These are phyloP conservation scores for Antheraea mylitta DNA, from an alignment of 1,140 invertebrate species.

Conservation along the genomic window DNA sequence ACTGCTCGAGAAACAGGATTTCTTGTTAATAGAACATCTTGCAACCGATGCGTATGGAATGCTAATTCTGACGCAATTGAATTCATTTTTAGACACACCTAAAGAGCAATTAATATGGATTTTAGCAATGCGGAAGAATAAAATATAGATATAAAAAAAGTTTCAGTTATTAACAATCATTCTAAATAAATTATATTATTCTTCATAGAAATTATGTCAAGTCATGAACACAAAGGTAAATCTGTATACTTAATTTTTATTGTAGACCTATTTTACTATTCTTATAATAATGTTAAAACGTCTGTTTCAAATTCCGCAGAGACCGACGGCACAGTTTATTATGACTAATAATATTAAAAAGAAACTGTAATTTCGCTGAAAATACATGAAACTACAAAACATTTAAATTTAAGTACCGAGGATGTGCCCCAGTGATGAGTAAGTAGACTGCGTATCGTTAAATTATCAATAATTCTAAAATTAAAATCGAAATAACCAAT, in stretches of 20 bases:
- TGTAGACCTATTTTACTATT: not conserved
- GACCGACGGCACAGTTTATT: not conserved
- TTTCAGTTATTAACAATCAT: not conserved
- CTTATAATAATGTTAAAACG: not conserved
- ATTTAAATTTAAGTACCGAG: conserved; percentile 21
- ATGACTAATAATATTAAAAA: not conserved
- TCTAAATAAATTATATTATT: not conserved
- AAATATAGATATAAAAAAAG: no score
- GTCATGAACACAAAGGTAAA: not conserved
- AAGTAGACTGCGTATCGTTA: conserved; percentile 7
- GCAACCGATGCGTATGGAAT: no score
- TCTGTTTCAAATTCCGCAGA: not conserved
- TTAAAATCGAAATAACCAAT: conserved; percentile 53
- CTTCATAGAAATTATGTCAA: not conserved
- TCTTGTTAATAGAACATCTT: no score
- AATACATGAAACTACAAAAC: not conserved
- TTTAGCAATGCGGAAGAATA: no score
- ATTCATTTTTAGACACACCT: no score
- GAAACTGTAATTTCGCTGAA: not conserved
- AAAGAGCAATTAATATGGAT: no score
- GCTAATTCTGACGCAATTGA: no score
- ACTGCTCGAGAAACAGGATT: no score
- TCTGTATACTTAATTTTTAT: not conserved
- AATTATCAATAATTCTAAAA: conserved; percentile 38
- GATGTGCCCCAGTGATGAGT: conserved; percentile 21